Conservation (phyloP, 2,888 invertebrate genomes). For the Dasysyrphus albostriatus region DNA sequence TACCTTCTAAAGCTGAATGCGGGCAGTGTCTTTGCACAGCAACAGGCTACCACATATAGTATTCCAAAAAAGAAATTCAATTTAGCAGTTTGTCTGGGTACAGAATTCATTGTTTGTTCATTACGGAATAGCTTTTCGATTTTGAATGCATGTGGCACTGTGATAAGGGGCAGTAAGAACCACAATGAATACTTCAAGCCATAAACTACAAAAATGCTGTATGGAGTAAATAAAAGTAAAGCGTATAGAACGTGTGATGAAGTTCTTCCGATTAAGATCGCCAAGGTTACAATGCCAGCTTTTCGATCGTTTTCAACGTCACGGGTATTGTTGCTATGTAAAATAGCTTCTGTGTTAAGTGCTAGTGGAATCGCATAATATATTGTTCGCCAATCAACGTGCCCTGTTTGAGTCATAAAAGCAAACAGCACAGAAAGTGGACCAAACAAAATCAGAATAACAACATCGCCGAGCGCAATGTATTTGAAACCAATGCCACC, state of each 20-base stretch:
- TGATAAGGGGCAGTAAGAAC: slow-evolving; percentile 95
- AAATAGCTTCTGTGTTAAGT: slow-evolving; percentile 96
- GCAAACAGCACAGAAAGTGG: slow-evolving; percentile 97
- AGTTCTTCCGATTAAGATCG: slow-evolving; percentile 96
- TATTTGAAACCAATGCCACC: slow-evolving; percentile 98
- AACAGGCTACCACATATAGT: slow-evolving; percentile 93
- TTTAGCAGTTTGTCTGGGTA: slow-evolving; percentile 95
- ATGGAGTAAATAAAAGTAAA: slow-evolving; percentile 94
- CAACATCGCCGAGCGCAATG: slow-evolving; percentile 96
- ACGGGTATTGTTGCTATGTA: slow-evolving; percentile 97
- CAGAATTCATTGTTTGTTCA: slow-evolving; percentile 90
- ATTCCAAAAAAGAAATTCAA: slow-evolving; percentile 96
- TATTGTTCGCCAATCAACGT: slow-evolving; percentile 95
- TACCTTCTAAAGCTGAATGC: slow-evolving; percentile 80
- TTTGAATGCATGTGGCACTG: slow-evolving; percentile 94
- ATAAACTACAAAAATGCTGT: slow-evolving; percentile 94
- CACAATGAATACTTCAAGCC: slow-evolving; percentile 93
- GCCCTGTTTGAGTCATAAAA: slow-evolving; percentile 96
- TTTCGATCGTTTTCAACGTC: slow-evolving; percentile 94
- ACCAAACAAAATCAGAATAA: slow-evolving; percentile 96
- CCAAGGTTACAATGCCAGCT: slow-evolving; percentile 96
- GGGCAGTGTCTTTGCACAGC: slow-evolving; percentile 88
- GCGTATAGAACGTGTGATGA: slow-evolving; percentile 96
- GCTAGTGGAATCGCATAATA: slow-evolving; percentile 97
- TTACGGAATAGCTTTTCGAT: slow-evolving; percentile 95